Evolutionary conservation across 2,113 vertebrate genomes (phyloP), one percentile per base, ranked within the genome.

Genomic region (Daubentonia madagascariensis): DNA sequence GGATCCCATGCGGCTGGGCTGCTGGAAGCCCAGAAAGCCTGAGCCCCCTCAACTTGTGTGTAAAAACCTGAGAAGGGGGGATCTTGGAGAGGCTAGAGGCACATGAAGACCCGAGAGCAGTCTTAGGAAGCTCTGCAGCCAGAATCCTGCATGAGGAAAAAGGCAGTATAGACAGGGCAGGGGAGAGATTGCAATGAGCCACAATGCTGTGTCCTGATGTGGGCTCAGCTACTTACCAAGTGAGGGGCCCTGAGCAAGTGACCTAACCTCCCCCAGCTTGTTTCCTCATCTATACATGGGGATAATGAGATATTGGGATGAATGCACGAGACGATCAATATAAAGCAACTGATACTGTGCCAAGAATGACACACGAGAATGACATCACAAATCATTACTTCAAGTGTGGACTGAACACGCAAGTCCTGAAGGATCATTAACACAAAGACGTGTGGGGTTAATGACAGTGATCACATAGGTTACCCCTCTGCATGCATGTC

Each of bases 131-230:
- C 73, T 84, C 40, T 45, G 4, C 4, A 61, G n/a, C 25, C 59
- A 57, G 43, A 61, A 14, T 25, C 54, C 8, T n/a, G 67, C 22
- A 18, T 5, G 2, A n/a, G 8, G n/a, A 70, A 67, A 61, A 86
- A 89, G 50, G 37, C 2, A 20, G 11, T 14, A 13, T 0, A 18
- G 8, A 16, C 12, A 4, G n/a, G 9, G 0, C 12, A 7, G 40
- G 7, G 1, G 7, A 20, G 17, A 81, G 18, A 72, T 18, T 1
- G 28, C 3, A 12, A 43, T 40, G 52, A 87, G 9, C 52, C 73
- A 11, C n/a, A 43, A 45, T 35, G 35, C 57, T 52, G 20, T 16
- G 20, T 67, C n/a, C 76, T 22, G 0, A 5, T 18, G 25, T 61
- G n/a, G 43, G 23, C 17, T 70, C 59, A n/a, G 25, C 43, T 10